Percentiles rank a stretch among this genome's conserved stretches.
Conservation (phyloP, 2,888 invertebrate species). For the Schizaphis graminum region DNA sequence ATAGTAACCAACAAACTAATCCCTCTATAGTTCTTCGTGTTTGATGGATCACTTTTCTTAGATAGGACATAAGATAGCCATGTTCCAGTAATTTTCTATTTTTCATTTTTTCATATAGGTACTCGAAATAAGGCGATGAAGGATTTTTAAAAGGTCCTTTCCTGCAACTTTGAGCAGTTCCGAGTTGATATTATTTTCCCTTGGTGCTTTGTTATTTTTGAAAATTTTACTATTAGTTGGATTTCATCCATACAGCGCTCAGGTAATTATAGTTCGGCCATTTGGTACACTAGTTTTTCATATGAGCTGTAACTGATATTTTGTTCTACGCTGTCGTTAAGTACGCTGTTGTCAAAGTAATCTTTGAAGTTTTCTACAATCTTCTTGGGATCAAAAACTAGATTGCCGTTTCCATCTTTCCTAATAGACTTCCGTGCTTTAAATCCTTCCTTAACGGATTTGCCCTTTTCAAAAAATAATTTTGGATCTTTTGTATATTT, state of each 20-base stretch:
- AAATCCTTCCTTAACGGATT: conserved; percentile 38
- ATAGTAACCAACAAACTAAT: conserved; percentile 53
- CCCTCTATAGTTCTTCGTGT: conserved; percentile 48
- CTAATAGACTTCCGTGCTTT: conserved; percentile 37
- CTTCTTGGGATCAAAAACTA: conserved; percentile 30
- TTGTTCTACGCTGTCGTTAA: conserved; percentile 22
- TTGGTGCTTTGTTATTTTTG: conserved; percentile 55
- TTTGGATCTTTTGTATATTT: too few species aligned
- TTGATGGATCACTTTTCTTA: conserved; percentile 59
- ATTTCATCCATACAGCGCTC: neutral
- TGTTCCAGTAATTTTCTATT: conserved; percentile 39
- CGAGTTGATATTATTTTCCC: conserved; percentile 40
- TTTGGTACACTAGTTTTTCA: conserved; percentile 49
- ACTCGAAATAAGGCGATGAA: conserved; percentile 36
- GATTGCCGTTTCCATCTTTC: conserved; percentile 34
- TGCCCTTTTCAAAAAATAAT: too few species aligned
- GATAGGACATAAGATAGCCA: conserved; percentile 39
- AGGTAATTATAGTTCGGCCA: conserved; percentile 23
- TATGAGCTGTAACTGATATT: conserved; percentile 34
- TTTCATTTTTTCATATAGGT: conserved; percentile 43
- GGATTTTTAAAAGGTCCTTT: conserved; percentile 18
- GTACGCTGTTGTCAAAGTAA: conserved; percentile 17
- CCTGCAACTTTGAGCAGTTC: conserved; percentile 47
- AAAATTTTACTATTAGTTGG: conserved; percentile 15
- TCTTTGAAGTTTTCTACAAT: conserved; percentile 45